phyloP scores from a whole-genome alignment of 2,113 vertebrate species.

The Opisthocomus hoazin region DNA sequence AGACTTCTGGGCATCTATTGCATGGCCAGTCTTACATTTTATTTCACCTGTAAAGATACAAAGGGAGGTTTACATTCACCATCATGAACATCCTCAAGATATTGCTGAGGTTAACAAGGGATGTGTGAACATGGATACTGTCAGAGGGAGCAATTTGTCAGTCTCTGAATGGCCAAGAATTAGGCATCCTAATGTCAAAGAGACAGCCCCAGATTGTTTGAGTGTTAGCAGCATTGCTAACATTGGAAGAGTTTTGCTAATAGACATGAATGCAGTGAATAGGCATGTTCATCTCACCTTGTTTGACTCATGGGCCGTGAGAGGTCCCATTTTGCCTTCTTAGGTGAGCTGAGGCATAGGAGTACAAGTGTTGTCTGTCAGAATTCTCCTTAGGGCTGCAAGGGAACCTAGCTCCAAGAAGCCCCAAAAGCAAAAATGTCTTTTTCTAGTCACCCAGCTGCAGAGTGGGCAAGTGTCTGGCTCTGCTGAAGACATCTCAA shows the following conservation, averaged over 20 bases:
- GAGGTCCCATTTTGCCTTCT: background rate
- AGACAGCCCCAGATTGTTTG: background rate
- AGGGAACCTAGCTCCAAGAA: background rate
- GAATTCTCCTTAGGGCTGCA: background rate
- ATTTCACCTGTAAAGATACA: background rate
- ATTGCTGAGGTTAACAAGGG: background rate
- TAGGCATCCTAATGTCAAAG: background rate
- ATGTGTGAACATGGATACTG: accelerated
- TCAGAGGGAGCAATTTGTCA: background rate
- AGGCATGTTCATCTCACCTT: background rate
- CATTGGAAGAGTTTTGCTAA: background rate
- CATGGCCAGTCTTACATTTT: background rate
- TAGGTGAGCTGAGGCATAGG: background rate
- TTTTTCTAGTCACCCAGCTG: background rate
- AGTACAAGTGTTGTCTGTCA: background rate
- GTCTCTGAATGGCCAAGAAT: background rate
- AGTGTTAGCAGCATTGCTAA: background rate
- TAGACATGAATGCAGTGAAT: background rate
- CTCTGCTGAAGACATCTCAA: background rate
- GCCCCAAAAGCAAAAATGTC: background rate
- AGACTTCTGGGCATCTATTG: background rate
- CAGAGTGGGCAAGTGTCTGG: background rate
- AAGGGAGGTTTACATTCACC: background rate
- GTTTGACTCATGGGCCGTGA: background rate
- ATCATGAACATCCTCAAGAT: background rate